phyloP scores from a whole-genome alignment of 2,113 vertebrate species.

The Corvus moneduloides region DNA sequence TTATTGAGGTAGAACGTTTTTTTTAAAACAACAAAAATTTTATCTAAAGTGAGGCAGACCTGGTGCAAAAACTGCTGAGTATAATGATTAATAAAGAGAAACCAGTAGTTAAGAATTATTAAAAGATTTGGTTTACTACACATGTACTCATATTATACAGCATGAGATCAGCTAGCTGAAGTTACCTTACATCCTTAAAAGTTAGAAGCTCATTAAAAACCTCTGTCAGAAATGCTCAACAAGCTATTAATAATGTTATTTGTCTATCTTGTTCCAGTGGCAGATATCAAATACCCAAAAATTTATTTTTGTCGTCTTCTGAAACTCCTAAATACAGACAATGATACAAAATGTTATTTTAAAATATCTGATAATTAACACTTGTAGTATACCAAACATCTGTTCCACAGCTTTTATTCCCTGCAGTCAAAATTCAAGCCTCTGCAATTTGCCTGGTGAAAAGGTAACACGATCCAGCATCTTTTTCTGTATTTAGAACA shows the following conservation, averaged over 20 bases:
- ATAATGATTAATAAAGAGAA: neutral
- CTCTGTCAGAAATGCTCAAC: neutral
- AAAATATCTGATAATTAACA: neutral
- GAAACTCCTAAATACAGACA: neutral
- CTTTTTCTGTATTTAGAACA: neutral
- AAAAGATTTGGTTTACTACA: neutral
- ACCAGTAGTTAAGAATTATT: neutral
- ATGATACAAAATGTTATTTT: neutral
- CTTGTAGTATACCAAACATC: neutral
- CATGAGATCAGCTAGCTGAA: neutral
- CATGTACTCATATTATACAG: neutral
- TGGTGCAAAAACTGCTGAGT: neutral
- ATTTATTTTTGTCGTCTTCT: neutral
- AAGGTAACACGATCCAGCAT: neutral
- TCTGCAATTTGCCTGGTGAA: neutral
- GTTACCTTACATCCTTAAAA: neutral
- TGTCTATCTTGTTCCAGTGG: constrained; percentile 52
- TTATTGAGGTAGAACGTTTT: neutral
- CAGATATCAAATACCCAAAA: neutral
- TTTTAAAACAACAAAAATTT: neutral
- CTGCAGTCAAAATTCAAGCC: neutral
- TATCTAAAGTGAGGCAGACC: neutral
- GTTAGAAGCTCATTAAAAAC: neutral
- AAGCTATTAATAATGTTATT: neutral
- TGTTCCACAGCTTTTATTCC: neutral